Conservation (phyloP, 2,113 vertebrate species). For the Eonycteris spelaea region DNA sequence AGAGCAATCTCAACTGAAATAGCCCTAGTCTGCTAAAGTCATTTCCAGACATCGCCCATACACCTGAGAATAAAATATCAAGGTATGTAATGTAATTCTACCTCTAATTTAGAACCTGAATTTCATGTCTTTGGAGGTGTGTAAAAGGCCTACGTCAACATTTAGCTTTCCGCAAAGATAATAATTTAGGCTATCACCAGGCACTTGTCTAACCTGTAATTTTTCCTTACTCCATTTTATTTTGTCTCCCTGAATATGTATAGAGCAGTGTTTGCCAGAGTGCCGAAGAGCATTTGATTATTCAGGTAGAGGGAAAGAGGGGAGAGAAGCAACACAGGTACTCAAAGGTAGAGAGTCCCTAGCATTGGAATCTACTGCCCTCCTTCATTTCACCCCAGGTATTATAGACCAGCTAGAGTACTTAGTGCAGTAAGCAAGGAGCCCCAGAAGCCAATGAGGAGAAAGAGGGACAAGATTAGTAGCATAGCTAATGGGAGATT, state of each 20-base stretch:
- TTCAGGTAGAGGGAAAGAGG: not conserved
- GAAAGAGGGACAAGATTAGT: not conserved
- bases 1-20: not conserved
- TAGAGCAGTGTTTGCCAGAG: not conserved
- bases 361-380: not conserved
- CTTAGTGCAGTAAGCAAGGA: not conserved
- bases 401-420: not conserved
- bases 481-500: not conserved
- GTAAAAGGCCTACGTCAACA: conserved; percentile 47
- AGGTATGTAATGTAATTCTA: not conserved
- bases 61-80: conserved; percentile 26
- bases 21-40: not conserved
- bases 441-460: not conserved
- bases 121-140: conserved; percentile 59
- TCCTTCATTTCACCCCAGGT: not conserved
- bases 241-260: conserved; percentile 31
- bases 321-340: not conserved
- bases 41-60: not conserved
- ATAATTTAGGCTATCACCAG: conserved; percentile 60
- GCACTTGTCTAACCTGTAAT: conserved; percentile 67
- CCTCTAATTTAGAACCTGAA: conserved; percentile 71
- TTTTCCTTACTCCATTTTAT: conserved; percentile 48
- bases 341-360: not conserved
- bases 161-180: conserved; percentile 62
- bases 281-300: not conserved